Base-by-base conservation (phyloP, 2,797 vertebrate species). In the Lycodopsis pacificus region DNA sequence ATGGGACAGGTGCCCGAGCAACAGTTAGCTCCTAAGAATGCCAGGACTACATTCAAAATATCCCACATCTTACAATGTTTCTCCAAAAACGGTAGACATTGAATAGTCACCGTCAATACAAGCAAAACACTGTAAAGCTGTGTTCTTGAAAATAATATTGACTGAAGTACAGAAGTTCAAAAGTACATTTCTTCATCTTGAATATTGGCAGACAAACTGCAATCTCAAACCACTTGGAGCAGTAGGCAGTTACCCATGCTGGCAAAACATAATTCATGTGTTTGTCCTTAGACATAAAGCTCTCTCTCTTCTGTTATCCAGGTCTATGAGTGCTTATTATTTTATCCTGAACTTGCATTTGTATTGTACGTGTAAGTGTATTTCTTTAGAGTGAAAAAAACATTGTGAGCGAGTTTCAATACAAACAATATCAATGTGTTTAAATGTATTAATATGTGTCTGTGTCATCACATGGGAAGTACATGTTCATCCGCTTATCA, bases 271-370 rank as follows among this genome's bases (percentile, higher is more conserved):
- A 59, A 76, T 75, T 76, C 58, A 73, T 15, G 56, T 10, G 32
- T 77, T 63, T 79, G 81, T 42, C 83, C 67, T 87, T 82, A 76
- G 32, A 81, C 71, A 68, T 72, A 61, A 71, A 76, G 42, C 19
- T 20, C 12, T 22, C 10, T 72, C 25, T 79, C 56, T 46, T 79
- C 65, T 82, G 30, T 69, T 20, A 38, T 46, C 65, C 12, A 64
- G 7, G 10, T 14, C 17, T 32, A 63, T 6, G 32, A 73, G 51
- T 57, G 6, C 66, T 76, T 4, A 42, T 51, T 38, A 40, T 74
- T 61, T 13, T 51, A 54, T 22, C 30, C 4, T 40, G 13, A 19
- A 64, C 34, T 38, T 46, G 25, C 4, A 57, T 20, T 2, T 75
- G 1, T 20, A 5, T 46, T 34, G 32, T 34, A 5, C 5, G 4